A percentile compares a stretch with the other conserved stretches of the same genome.
Conservation (phyloP, 2,797 vertebrate species). For the Chlorospingus flavigularis region DNA sequence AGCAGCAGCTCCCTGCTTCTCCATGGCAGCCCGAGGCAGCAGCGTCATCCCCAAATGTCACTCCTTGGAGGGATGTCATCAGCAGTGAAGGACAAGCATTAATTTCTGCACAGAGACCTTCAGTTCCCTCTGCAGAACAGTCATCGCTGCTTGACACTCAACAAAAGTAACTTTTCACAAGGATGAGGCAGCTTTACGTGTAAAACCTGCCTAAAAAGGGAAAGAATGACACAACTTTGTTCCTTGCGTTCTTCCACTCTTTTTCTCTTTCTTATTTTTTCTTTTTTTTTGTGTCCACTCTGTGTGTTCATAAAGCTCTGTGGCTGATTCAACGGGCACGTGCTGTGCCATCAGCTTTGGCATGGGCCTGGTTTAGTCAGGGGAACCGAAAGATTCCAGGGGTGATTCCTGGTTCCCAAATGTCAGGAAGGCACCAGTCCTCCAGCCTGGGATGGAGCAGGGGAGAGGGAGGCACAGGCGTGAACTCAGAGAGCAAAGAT, state of each 20-base stretch:
- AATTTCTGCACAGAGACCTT: neutral
- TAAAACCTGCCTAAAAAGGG: neutral
- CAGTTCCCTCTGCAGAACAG: neutral
- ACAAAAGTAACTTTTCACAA: neutral
- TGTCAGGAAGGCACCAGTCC: neutral
- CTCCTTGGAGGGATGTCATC: neutral
- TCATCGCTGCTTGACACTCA: neutral
- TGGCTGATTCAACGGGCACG: neutral
- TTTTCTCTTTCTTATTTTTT: neutral
- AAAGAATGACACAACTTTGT: neutral
- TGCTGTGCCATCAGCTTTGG: neutral
- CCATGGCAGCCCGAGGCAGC: neutral
- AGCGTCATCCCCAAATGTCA: neutral
- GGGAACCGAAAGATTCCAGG: neutral
- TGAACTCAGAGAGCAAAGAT: neutral
- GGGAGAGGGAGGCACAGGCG: neutral
- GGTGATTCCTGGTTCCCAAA: neutral
- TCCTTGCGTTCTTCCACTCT: fast-evolving
- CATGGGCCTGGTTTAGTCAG: neutral
- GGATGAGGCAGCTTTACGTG: neutral
- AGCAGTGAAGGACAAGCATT: neutral
- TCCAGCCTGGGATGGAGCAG: neutral
- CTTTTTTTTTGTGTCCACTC: neutral
- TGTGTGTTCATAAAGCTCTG: neutral
- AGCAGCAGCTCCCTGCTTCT: neutral